These are phyloP conservation scores for Helicoverpa assulta DNA, from an alignment of 2,888 invertebrate genomes.

Conservation along the genomic window DNA sequence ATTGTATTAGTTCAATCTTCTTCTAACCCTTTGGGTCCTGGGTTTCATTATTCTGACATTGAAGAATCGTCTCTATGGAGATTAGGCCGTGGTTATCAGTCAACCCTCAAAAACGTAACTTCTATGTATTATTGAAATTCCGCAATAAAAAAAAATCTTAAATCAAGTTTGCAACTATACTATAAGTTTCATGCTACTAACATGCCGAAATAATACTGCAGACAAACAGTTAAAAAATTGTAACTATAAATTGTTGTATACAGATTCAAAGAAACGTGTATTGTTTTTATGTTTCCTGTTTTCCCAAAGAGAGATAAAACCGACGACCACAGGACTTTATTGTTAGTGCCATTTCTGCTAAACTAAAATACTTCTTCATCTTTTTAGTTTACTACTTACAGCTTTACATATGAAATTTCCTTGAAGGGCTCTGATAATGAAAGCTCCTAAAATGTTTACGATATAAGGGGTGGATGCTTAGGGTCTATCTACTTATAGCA, in stretches of 20 bases:
- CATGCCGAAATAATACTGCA: too few relatives aligned
- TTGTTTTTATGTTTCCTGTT: slow-evolving; percentile 40
- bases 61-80: background rate
- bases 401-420: slow-evolving; percentile 33
- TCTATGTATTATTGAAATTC: background rate
- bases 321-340: slow-evolving; percentile 19
- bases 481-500: slow-evolving; percentile 13
- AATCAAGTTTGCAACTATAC: too few relatives aligned
- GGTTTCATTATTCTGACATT: background rate
- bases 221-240: background rate
- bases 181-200: too few relatives aligned
- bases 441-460: slow-evolving; percentile 39
- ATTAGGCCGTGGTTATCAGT: background rate
- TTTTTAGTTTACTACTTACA: slow-evolving; percentile 37
- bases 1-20: background rate
- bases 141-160: too few relatives aligned
- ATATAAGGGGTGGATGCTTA: slow-evolving; percentile 19
- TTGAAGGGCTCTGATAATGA: slow-evolving; percentile 31
- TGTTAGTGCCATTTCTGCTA: slow-evolving; percentile 23
- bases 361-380: slow-evolving; percentile 39
- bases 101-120: background rate
- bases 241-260: slow-evolving; percentile 29
- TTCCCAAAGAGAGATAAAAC: slow-evolving; percentile 35
- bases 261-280: slow-evolving; percentile 30
- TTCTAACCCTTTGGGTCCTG: background rate